Conservation (phyloP, 2,797 vertebrate species). For the Denticeps clupeoides region DNA sequence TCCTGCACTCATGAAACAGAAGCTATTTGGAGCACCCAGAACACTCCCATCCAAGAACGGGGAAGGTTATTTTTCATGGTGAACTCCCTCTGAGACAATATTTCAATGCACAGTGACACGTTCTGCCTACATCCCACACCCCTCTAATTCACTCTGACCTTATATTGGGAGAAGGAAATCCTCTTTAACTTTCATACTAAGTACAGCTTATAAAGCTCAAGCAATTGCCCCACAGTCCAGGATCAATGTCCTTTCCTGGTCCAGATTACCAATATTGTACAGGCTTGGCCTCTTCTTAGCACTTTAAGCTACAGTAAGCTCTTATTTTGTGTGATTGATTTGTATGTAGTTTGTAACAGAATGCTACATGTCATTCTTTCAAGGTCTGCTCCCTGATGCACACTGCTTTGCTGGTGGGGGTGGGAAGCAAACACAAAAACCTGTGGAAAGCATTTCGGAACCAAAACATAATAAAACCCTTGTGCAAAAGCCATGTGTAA, state of each 20-base stretch:
- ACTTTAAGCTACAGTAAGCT: not conserved
- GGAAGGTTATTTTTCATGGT: not conserved
- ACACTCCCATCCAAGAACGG: not conserved
- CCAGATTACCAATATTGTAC: conserved; percentile 4
- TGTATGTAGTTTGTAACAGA: not conserved
- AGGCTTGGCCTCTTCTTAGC: not conserved
- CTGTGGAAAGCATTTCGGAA: not conserved
- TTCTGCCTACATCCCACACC: not conserved
- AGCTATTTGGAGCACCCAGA: not conserved
- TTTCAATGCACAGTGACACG: not conserved
- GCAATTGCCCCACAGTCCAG: conserved; percentile 5
- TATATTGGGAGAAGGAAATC: conserved; percentile 11
- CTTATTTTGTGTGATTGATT: not conserved
- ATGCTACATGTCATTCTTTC: not conserved
- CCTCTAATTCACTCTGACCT: conserved; percentile 2
- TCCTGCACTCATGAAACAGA: not conserved
- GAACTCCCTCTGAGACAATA: conserved; percentile 1
- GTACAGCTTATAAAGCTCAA: conserved; percentile 10
- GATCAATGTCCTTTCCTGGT: conserved; percentile 8
- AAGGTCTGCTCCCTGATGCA: not conserved
- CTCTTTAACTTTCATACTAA: conserved; percentile 6
- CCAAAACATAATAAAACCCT: not conserved
- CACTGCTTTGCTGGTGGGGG: not conserved
- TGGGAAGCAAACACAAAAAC: too few species aligned
- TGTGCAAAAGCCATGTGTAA: too few species aligned